Evolutionary conservation across 2,797 vertebrate genomes (phyloP), one percentile per base, ranked within the genome.

Genomic region (Octomys mimax): DNA sequence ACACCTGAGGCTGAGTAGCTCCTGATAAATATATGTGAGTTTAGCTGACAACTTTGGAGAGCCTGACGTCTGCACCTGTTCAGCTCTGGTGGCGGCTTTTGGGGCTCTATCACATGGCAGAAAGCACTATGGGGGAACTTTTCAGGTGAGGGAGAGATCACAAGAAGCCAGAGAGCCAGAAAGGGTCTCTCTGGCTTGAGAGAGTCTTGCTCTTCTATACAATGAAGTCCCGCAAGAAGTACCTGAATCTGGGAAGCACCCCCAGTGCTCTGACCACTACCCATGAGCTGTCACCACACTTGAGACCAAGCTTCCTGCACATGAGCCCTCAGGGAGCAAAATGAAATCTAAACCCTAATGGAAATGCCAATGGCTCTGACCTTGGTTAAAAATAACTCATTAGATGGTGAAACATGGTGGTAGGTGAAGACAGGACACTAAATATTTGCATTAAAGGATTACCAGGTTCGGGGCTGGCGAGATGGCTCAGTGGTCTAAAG

Each of bases 331-430:
- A 21, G 26, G 33, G 16, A 26, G 52, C 33, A 42, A 80, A 77
- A 73, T 4, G 3, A 28, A 26, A 28, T 83, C 39, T 33, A 71
- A 88, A 36, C 31, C 68, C 46, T 54, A 77, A 12, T 49, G n/a
- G 52, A 22, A 12, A 66, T 21, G 1, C 7, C 33, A 14, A 42
- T 10, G 2, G 57, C 68, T 31, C 18, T 86, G 21, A 10, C 42
- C 71, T 87, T 39, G 28, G 66, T 10, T 64, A 88, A 91, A 95
- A 91, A 49, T 68, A 92, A 42, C 36, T 42, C 59, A 61, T 75
- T 61, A 66, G 49, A 52, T 26, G 59, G 42, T 73, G 52, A 82
- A 79, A 78, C 66, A 26, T 77, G 59, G 42, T 70, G 26, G 28
- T 79, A 1, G n/a, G 66, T 52, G 46, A 70, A 59, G 66, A 85